Conservation (phyloP, 2,113 vertebrate species). For the Podiceps cristatus region DNA sequence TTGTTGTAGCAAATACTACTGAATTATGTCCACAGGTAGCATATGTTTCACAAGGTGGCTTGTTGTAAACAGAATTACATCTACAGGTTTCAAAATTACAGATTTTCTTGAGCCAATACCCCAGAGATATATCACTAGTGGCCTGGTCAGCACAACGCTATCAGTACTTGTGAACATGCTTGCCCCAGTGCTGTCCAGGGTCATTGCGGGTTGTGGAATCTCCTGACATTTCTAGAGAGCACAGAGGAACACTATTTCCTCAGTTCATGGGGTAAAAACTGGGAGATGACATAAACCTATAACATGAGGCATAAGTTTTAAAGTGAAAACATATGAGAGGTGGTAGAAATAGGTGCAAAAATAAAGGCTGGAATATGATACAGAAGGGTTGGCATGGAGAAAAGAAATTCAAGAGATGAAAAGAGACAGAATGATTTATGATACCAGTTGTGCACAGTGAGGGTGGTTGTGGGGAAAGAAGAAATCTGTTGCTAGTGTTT, state of each 20-base stretch:
- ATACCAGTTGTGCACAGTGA: not conserved
- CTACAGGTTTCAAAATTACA: not conserved
- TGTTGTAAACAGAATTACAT: not conserved
- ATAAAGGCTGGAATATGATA: not conserved
- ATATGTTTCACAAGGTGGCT: not conserved
- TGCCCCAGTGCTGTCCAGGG: not conserved
- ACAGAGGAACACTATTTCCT: not conserved
- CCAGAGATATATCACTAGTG: not conserved
- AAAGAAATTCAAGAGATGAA: not conserved
- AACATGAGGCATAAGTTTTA: not conserved
- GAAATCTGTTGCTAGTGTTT: not conserved
- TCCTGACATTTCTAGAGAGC: not conserved
- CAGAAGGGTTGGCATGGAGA: rapidly evolving
- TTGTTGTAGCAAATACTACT: not conserved
- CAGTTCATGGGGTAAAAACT: not conserved
- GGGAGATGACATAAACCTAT: rapidly evolving
- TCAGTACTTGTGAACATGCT: not conserved
- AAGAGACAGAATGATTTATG: not conserved
- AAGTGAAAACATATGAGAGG: not conserved
- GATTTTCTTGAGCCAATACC: not conserved
- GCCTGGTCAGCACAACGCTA: rapidly evolving
- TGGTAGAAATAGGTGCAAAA: not conserved
- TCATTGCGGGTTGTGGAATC: rapidly evolving
- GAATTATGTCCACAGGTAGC: not conserved
- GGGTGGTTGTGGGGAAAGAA: not conserved